Conservation (phyloP, 2,797 vertebrate species). For the Sphenodon punctatus region DNA sequence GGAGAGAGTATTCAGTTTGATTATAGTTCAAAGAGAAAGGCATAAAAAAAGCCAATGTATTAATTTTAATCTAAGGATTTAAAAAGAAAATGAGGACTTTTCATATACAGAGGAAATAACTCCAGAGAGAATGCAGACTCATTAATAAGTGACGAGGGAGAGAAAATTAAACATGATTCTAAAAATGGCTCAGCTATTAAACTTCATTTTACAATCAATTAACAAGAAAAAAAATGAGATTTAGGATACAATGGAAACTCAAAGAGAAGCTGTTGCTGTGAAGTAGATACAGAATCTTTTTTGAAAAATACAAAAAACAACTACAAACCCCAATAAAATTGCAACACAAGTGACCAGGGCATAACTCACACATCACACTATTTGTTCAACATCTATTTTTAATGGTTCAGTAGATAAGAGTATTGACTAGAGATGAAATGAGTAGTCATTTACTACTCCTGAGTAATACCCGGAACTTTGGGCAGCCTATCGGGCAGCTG, state of each 20-base stretch:
- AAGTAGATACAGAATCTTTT: neutral
- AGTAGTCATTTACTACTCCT: too few relatives aligned
- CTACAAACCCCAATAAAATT: neutral
- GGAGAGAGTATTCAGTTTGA: neutral
- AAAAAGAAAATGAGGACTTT: neutral
- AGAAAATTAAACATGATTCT: neutral
- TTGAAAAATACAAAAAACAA: neutral
- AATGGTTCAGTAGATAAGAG: neutral
- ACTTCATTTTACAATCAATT: neutral
- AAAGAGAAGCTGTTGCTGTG: neutral
- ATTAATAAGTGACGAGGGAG: slow-evolving; percentile 2
- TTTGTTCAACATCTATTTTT: neutral
- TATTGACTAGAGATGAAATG: slow-evolving; percentile 1
- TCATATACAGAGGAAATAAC: neutral
- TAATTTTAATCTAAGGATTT: neutral
- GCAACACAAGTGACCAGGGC: neutral
- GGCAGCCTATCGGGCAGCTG: too few relatives aligned
- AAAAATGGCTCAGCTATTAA: neutral
- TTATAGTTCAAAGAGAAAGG: neutral
- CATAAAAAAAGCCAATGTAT: neutral
- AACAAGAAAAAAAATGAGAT: neutral
- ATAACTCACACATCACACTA: neutral
- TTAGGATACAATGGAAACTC: neutral
- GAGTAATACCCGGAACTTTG: too few relatives aligned
- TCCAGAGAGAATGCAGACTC: neutral